A percentile compares a stretch with the other conserved stretches of the same genome.
These are phyloP conservation scores for Brachionus asplanchnoidis DNA, from an alignment of 1,140 invertebrate species.

Conservation along the genomic window DNA sequence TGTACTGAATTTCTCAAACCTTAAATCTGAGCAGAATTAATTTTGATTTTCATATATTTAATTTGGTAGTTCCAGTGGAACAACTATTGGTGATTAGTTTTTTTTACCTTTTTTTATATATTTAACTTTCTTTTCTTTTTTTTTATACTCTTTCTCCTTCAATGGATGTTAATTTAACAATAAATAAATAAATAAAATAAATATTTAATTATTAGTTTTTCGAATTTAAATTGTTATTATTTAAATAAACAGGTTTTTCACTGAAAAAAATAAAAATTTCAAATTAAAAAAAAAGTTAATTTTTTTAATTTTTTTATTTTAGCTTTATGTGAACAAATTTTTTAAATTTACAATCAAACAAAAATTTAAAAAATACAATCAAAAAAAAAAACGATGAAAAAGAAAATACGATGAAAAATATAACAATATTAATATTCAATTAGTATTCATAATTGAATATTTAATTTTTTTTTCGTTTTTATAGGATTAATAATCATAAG, in stretches of 20 bases:
- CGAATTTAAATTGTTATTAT: neutral
- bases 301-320: neutral
- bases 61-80: too few relatives aligned
- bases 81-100: too few relatives aligned
- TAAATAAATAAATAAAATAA: too few relatives aligned
- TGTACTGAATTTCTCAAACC: too few relatives aligned
- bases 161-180: too few relatives aligned
- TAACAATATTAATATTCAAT: neutral
- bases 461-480: neutral
- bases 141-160: too few relatives aligned
- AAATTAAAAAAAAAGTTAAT: neutral
- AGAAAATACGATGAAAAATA: neutral
- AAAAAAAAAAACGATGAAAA: slow-evolving; percentile 17
- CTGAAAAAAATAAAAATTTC: too few relatives aligned
- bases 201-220: too few relatives aligned
- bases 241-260: neutral
- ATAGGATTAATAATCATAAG: neutral
- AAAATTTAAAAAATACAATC: neutral
- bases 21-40: too few relatives aligned
- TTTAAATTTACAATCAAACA: slow-evolving; percentile 35
- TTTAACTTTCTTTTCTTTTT: too few relatives aligned
- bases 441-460: neutral
- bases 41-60: too few relatives aligned
- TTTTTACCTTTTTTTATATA: too few relatives aligned
- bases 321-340: neutral